phyloP scores from a whole-genome alignment of 2,797 vertebrate genomes.

The Nothura maculosa region DNA sequence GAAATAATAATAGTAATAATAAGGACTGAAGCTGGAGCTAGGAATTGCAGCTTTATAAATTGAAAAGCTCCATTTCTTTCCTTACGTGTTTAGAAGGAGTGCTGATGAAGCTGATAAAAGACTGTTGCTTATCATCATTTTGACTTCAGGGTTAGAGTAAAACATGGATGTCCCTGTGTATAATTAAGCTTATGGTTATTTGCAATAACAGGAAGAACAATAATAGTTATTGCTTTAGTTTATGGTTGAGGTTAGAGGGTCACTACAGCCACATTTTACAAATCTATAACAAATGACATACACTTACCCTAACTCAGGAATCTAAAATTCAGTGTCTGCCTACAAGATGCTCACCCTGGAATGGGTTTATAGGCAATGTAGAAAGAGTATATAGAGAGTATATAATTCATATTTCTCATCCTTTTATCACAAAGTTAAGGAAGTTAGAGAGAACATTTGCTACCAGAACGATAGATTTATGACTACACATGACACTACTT shows the following conservation, averaged over 20 bases:
- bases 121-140: neutral
- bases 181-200: neutral
- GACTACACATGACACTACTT: neutral
- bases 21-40: neutral
- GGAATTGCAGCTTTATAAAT: neutral
- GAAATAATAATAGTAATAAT: slow-evolving; percentile 34
- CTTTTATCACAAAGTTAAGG: neutral
- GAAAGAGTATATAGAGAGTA: no score
- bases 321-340: neutral
- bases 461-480: slow-evolving; percentile 41
- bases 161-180: neutral
- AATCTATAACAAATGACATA: neutral
- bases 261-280: neutral
- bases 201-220: neutral
- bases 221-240: neutral
- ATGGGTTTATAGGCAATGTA: neutral
- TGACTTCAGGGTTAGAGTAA: neutral
- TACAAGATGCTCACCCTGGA: neutral
- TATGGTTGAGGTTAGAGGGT: neutral
- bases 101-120: neutral
- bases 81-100: neutral
- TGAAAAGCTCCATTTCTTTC: neutral
- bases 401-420: neutral
- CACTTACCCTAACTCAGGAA: neutral
- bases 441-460: neutral